phyloP scores from a whole-genome alignment of 2,113 vertebrate genomes.

The Crotalus helleri region DNA sequence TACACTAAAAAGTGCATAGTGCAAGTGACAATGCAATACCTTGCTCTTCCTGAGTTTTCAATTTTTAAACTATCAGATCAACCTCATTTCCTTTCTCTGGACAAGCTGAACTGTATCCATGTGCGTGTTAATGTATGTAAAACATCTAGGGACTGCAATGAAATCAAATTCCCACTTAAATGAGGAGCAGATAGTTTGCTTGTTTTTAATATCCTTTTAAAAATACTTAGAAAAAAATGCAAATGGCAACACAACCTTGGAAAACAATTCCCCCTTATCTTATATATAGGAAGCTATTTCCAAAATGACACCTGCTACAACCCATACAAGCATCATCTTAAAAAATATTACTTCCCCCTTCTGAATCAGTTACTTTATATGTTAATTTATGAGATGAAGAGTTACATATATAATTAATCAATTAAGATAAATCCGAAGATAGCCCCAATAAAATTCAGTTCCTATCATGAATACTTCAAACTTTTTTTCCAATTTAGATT shows the following conservation, averaged over 20 bases:
- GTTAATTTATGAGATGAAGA: background rate
- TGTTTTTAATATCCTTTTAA: background rate
- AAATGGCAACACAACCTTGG: background rate
- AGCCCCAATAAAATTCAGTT: background rate
- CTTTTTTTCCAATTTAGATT: background rate
- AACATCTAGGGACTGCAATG: background rate
- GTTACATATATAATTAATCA: background rate
- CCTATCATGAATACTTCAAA: background rate
- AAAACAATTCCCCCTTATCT: background rate
- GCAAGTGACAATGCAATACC: slow-evolving; percentile 48
- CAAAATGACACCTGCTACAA: background rate
- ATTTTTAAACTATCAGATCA: background rate
- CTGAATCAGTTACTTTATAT: background rate
- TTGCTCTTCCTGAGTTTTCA: slow-evolving; percentile 23
- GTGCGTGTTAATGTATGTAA: background rate
- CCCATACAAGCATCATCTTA: background rate
- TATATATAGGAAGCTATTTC: background rate
- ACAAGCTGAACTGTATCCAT: slow-evolving; percentile 8
- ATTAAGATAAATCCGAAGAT: background rate
- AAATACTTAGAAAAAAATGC: background rate
- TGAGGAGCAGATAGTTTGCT: background rate
- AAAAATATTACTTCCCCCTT: background rate
- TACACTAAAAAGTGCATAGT: slow-evolving; percentile 55
- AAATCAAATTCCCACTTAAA: background rate
- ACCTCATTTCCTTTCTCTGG: background rate